Base-by-base conservation (phyloP, 2,113 vertebrate genomes). In the Pristiophorus japonicus region DNA sequence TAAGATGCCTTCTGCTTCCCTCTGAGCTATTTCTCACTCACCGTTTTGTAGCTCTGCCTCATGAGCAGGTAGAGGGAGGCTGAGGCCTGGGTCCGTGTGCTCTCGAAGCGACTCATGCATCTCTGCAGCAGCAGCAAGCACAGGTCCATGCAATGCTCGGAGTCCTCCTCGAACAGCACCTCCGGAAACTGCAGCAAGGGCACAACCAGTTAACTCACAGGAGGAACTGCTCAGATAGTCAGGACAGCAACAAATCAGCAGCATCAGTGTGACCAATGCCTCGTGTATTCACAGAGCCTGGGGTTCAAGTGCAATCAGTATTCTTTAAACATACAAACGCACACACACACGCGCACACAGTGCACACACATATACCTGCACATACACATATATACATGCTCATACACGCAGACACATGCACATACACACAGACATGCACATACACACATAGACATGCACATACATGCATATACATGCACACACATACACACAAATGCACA, bases 31-130 rank as follows among this genome's bases (percentile, higher is more conserved):
- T 20, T 6, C 27, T 92, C n/a, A 38, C 88, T 92, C 59, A 92
- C 88, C 62, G n/a, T 59, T 6, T 38, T 38, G 88, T 92, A 92
- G 30, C 88, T 92, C 55, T 92, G 88, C 55, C 88, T 63, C 88
- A 92, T 63, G 34, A 92, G 88, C 59, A 92, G 59, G 34, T 92
- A 92, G 88, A 92, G 88, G 34, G 88, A 92, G 7, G 88, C 88
- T 0, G 88, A 92, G 59, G 88, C 88, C n/a, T 92, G 88, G 34
- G 7, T 5, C 59, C 88, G 59, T 2, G 88, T 92, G 59, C 88
- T 92, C 88, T 92, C 59, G 14, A 92, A 92, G 18, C n/a, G 88
- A 65, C 88, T 92, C 30, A 63, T 92, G 18, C 59, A 92, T 38
- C 59, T 92, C 20, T 92, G 88, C 1, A 92, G 59, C 34, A 92